Base-by-base conservation (phyloP, 1,140 invertebrate species). In the Spodoptera litura region DNA sequence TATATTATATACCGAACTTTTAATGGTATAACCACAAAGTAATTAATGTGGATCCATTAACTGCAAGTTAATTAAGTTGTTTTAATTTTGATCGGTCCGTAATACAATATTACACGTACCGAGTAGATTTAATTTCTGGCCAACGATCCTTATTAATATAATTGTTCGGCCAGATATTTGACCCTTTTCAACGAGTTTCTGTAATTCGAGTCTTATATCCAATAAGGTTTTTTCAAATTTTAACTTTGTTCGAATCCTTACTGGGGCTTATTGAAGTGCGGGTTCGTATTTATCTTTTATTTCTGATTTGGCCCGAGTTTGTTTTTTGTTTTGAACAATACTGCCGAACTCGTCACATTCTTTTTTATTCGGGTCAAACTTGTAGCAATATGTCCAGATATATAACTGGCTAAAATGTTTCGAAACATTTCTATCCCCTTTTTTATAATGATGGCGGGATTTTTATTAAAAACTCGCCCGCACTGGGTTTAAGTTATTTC, bases 191-290 rank as follows among this genome's bases (percentile, higher is more conserved):
- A 61, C 56, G 71, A 74, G 58, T 31, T 74, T 74, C 56, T 25
- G 71, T 74, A 74, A 74, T 74, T 74, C 20, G 56, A 61, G 15
- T 64, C 61, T 74, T 51, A 61, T 20, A 20, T 35, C 56, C 56
- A 20, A 64, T 27, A 74, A 74, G 71, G 55, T 59, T 74, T 74
- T 74, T 74, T 52, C 38, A 56, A 74, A 74, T 74, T 74, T 74
- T 49, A 74, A 51, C 71, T 59, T 51, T 68, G 15, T 55, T 27
- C 27, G 15, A 70, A 66, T 66, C 62, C 62, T 49, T 66, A 31
- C 52, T 38, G n/a, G 53, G 70, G 6, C 70, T 72, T 72, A 72
- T 56, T 72, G 31, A 72, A 64, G 27, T 72, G 53, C 52, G 52
- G 53, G 70, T 13, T 56, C 53, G 52, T 55, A 56, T 72, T 72